Base-by-base conservation (phyloP, 2,113 vertebrate species). In the Otocyon megalotis region DNA sequence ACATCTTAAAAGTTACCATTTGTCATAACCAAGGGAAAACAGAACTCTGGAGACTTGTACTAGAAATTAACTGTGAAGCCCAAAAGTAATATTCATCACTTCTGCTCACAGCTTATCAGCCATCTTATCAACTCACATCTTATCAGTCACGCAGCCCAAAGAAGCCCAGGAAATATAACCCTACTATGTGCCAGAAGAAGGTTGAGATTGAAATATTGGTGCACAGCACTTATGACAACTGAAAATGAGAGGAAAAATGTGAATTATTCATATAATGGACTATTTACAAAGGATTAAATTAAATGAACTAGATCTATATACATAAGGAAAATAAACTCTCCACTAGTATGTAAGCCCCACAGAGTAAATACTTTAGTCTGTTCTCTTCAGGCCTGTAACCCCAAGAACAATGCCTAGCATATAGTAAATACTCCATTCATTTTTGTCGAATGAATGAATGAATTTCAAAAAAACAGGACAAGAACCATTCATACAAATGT, bases 401-500 rank as follows among this genome's bases (percentile, higher is more conserved):
- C 50, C 6, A 83, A 86, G 20, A 92, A 48, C 50, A 58, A 93
- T 50, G 77, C 15, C 54, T 67, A 76, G 65, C 20, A 53, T 48
- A 71, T 9, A 67, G 32, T 19, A 88, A 32, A 20, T 79, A 79
- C 24, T 92, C 30, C 35, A 37, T 86, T 93, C 82, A 92, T 74
- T 88, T 80, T 60, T 84, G 32, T 48, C 67, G 53, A 96, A 88
- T 84, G 43, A 96, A 89, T 60, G 22, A 87, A 81, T 87, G 54
- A 88, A 89, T 96, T 58, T 89, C 54, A 77, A 86, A 88, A 82
- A 85, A 60, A 8, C 16, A 50, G 9, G 37, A 94, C 53, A 8
- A 96, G 58, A 96, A 92, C 35, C 35, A 94, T 53, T 79, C 37
- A 90, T 35, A 26, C 82, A 92, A 84, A 89, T 87, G 58, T 63